Evolutionary conservation across 2,888 invertebrate species (phyloP), one percentile per base, ranked within the genome.

Genomic region (Cryptocephalus moraei): DNA sequence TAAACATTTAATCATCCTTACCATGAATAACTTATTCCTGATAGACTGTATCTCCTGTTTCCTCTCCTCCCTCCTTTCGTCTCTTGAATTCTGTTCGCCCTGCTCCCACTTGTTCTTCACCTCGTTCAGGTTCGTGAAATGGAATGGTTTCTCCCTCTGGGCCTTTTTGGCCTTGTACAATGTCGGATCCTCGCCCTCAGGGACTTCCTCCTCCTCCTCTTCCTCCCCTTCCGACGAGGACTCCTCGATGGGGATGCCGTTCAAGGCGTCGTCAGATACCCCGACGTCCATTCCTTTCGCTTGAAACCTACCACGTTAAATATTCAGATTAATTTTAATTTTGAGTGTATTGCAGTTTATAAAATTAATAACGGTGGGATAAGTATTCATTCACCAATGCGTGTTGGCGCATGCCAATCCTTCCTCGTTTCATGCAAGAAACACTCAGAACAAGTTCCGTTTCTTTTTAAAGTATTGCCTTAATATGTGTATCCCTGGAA

Each of bases 41-140:
- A 92, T 88, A 57, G 83, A 86, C 68, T 89, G 87, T 56, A 91
- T 84, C 72, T 93, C 92, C 64, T 90, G 90, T 64, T 91, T 91
- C 41, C 90, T 75, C 65, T 89, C 87, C 59, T 89, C 86, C 9
- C 86, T 79, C 14, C 87, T 72, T 51, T 82, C 80, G 59, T 90
- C 82, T 39, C 75, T 72, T 4, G 73, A 66, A 47, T 74, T 68
- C 42, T 64, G 62, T 44, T 70, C 78, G 0, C 82, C 84, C n/a
- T 75, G 75, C 69, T 91, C 91, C 79, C 90, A 91, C 63, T 81
- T 80, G 53, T 80, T 84, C 60, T 87, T 86, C 9, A 90, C 87
- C 68, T 89, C 90, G 58, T 81, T 83, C 85, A 90, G 87, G 66
- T 86, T 85, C 55, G 82, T 81, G 68, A 89, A 82, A 38, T 87